These are phyloP conservation scores for Elymnias hypermnestra DNA, from an alignment of 1,140 invertebrate genomes.

Conservation along the genomic window DNA sequence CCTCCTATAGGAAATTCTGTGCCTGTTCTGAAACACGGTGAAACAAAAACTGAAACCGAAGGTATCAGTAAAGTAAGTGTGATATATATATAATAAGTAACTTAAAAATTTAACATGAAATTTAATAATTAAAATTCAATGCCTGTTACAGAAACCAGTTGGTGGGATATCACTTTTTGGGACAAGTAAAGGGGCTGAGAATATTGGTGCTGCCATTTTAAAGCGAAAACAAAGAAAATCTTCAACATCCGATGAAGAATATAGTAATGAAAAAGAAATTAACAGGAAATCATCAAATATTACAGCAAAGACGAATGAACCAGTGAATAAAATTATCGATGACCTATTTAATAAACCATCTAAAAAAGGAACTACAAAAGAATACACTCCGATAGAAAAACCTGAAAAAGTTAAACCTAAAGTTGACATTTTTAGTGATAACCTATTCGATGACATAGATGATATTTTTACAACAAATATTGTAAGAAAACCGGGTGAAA, in stretches of 20 bases:
- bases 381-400: constrained; percentile 10
- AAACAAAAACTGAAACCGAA: neutral
- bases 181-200: constrained; percentile 49
- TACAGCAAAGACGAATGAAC: constrained; percentile 2
- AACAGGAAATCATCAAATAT: constrained; percentile 8
- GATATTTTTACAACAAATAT: constrained; percentile 57
- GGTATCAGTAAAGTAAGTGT: constrained; percentile 5
- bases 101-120: too few species aligned
- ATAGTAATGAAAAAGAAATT: constrained; percentile 16
- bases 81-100: too few species aligned
- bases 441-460: constrained; percentile 62
- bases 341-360: constrained; percentile 48
- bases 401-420: constrained; percentile 26
- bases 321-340: constrained; percentile 40
- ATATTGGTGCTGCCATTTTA: constrained; percentile 58
- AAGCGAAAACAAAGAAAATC: constrained; percentile 46
- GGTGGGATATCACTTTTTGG: constrained; percentile 77
- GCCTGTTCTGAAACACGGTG: neutral
- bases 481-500: constrained; percentile 28
- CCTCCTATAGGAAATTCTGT: constrained; percentile 18
- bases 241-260: constrained; percentile 37
- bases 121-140: neutral
- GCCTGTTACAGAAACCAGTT: constrained; percentile 70
- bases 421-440: constrained; percentile 56
- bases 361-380: constrained; percentile 21